A percentile compares a stretch with the other conserved stretches of the same genome.
Conservation (phyloP, 2,113 vertebrate genomes). For the Catagonus wagneri region DNA sequence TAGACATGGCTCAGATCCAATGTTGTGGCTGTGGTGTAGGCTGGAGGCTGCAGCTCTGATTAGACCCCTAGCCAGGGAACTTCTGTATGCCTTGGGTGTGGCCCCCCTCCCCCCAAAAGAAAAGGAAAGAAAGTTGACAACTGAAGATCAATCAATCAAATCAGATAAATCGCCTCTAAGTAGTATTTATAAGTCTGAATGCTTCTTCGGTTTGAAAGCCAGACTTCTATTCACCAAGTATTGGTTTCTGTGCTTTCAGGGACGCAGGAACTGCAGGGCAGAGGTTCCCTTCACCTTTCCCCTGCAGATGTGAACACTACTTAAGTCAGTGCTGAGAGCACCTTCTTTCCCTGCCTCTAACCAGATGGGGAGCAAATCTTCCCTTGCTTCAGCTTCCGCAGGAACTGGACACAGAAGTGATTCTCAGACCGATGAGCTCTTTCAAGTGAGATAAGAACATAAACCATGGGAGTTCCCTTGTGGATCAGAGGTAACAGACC, state of each 20-base stretch:
- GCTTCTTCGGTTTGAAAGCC: conserved; percentile 33
- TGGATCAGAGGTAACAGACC: no score
- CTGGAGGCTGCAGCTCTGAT: no score
- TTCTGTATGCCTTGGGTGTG: no score
- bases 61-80: no score
- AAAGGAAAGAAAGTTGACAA: not conserved
- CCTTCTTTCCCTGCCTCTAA: not conserved
- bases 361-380: not conserved
- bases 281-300: not conserved
- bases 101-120: no score
- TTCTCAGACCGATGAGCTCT: not conserved
- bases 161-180: conserved; percentile 5
- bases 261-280: not conserved
- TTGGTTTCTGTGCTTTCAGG: conserved; percentile 62
- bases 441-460: not conserved
- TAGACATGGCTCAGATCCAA: no score
- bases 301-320: not conserved
- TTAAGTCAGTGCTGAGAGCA: not conserved
- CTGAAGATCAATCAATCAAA: conserved; percentile 12
- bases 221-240: conserved; percentile 9
- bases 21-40: no score
- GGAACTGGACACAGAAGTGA: not conserved
- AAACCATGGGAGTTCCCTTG: not conserved
- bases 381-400: not conserved
- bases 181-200: conserved; percentile 36